phyloP scores from a whole-genome alignment of 2,797 vertebrate genomes.

The Dromococcyx pavoninus region DNA sequence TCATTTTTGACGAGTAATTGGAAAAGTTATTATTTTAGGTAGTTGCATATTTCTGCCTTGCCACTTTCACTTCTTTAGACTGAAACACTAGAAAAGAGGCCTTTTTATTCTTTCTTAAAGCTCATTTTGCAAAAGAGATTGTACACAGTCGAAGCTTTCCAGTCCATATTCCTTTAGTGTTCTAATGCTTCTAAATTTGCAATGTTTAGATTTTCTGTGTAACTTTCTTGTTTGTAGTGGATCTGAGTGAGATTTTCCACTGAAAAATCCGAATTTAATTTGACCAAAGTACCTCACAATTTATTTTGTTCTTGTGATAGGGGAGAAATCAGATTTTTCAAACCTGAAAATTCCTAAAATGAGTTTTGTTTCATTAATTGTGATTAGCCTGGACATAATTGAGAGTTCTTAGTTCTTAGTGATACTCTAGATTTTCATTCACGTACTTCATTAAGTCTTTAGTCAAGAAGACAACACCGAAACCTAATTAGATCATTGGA shows the following conservation, averaged over 20 bases:
- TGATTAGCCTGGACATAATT: not conserved
- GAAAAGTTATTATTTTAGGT: not conserved
- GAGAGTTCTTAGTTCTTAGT: not conserved
- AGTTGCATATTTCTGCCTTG: not conserved
- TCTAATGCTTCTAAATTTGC: not conserved
- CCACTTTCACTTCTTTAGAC: not conserved
- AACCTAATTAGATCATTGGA: not conserved
- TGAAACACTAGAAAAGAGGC: not conserved
- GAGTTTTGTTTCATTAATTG: not conserved
- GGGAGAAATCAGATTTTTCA: not conserved
- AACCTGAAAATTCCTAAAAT: no score
- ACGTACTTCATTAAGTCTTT: not conserved
- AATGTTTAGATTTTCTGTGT: not conserved
- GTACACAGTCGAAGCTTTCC: not conserved
- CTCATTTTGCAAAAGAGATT: not conserved
- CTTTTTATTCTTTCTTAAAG: not conserved
- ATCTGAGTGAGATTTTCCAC: not conserved
- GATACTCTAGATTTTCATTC: not conserved
- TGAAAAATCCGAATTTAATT: not conserved
- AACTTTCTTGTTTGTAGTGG: not conserved
- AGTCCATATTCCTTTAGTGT: not conserved
- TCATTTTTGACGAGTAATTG: not conserved
- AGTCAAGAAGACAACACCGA: not conserved
- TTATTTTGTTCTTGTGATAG: not conserved
- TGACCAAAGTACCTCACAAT: not conserved